Evolutionary conservation across 2,113 vertebrate species (phyloP), one percentile per base, ranked within the genome.

Genomic region (Anoplopoma fimbria): DNA sequence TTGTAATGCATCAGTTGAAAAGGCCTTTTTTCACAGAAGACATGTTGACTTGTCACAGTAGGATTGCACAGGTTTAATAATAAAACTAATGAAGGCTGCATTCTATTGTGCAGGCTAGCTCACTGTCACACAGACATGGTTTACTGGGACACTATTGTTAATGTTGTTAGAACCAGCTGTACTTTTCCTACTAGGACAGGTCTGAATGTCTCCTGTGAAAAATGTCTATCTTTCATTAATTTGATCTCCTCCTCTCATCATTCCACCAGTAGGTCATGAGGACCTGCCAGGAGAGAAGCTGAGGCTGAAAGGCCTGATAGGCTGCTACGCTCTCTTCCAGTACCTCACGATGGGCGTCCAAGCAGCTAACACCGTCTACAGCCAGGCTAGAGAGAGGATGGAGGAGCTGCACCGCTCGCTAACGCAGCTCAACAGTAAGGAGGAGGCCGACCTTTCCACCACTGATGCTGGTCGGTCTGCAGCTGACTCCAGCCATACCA

Each of bases 301-400:
- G 55, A 93, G 90, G 45, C 82, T 96, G 6, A 88, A 88, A 9
- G 95, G 93, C 27, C 72, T 98, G 80, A 93, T 94, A 17, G 96
- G 94, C 38, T 99, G 97, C 88, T 97, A 95, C 0, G 94, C 96
- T n/a, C 95, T 99, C 61, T 98, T 99, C 88, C 98, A 99, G 92
- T 98, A 99, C 87, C 86, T 99, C 73, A 99, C 98, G 0, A 63
- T 96, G 49, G 96, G 97, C 19, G 89, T 99, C 2, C 94, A 97
- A 23, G 96, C 96, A 9, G 96, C 97, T 0, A 82, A 92, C 6
- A 33, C 31, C 0, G 82, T 99, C 70, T 97, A 95, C 47, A 82
- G 65, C 25, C 95, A 95, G 71, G 94, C 96, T 13, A 92, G 79
- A 8, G 95, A 93, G 40, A 92, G 87, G 63, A 93, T 97, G 77